These are phyloP conservation scores for Dendrolimus houi DNA, from an alignment of 2,888 invertebrate genomes.

Conservation along the genomic window DNA sequence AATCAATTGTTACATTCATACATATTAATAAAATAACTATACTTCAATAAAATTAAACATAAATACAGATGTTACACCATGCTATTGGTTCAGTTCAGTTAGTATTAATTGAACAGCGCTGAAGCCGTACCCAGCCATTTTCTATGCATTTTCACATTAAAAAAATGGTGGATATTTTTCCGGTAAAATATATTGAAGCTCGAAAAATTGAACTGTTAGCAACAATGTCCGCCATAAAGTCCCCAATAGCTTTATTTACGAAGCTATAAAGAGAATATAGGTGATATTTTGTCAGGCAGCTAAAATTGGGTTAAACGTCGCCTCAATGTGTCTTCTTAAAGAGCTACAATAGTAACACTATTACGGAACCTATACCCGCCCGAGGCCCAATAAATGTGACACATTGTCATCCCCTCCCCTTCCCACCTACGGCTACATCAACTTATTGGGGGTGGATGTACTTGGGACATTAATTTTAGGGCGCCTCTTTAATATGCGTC, in stretches of 20 bases:
- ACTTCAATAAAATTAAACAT: too few species aligned
- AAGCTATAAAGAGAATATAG: not conserved
- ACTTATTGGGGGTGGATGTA: not conserved
- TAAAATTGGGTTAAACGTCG: not conserved
- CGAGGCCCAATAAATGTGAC: not conserved
- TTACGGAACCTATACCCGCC: not conserved
- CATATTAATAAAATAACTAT: too few species aligned
- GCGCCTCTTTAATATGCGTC: not conserved
- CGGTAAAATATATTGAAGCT: too few species aligned
- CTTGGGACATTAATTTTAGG: not conserved
- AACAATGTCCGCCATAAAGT: too few species aligned
- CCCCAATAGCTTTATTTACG: not conserved
- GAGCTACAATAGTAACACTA: not conserved
- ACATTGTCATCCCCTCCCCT: not conserved
- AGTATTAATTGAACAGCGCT: too few species aligned
- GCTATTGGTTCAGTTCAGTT: too few species aligned
- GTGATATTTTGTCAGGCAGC: not conserved
- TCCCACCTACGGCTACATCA: not conserved
- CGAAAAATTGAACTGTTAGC: too few species aligned
- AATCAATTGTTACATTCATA: too few species aligned
- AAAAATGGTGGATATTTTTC: too few species aligned
- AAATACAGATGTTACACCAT: too few species aligned
- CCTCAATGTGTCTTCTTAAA: not conserved
- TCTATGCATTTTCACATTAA: too few species aligned
- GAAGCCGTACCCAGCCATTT: too few species aligned